Percentiles rank a stretch among this genome's conserved stretches.
phyloP scores from a whole-genome alignment of 2,797 vertebrate species.

The Salarias fasciatus region DNA sequence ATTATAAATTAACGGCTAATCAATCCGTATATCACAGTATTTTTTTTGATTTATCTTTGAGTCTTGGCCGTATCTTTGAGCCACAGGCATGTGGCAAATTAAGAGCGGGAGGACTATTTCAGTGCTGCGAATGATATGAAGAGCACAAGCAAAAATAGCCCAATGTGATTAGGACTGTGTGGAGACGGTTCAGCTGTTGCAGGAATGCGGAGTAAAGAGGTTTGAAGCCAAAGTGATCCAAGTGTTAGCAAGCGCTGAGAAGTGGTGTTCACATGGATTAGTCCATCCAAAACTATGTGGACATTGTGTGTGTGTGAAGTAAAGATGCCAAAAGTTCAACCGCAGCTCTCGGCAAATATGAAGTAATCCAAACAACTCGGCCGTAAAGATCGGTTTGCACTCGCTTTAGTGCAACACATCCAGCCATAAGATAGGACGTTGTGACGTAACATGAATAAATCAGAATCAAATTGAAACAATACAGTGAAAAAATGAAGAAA shows the following conservation, averaged over 20 bases:
- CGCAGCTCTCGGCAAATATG: background rate
- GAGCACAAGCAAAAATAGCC: slow-evolving; percentile 66
- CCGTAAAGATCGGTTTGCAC: too few species aligned
- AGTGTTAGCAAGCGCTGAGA: background rate
- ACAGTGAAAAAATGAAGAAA: too few species aligned
- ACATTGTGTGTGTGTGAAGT: background rate
- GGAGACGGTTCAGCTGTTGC: slow-evolving; percentile 64
- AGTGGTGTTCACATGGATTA: background rate
- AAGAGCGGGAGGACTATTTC: slow-evolving; percentile 21
- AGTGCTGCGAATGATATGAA: slow-evolving; percentile 23
- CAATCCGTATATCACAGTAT: background rate
- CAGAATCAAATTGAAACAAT: too few species aligned
- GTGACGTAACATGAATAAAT: too few species aligned
- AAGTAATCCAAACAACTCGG: slow-evolving; percentile 6
- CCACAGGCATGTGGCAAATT: slow-evolving; percentile 39
- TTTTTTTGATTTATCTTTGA: background rate
- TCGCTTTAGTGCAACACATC: too few species aligned
- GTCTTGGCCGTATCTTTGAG: slow-evolving; percentile 5
- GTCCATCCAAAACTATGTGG: background rate
- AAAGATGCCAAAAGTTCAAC: background rate
- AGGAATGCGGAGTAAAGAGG: slow-evolving; percentile 47
- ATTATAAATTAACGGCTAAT: background rate
- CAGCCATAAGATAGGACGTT: too few species aligned
- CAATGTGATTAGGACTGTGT: slow-evolving; percentile 49
- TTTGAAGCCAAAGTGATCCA: slow-evolving; percentile 8